phyloP scores from a whole-genome alignment of 2,888 invertebrate species.

The Xestia rhomboidea region DNA sequence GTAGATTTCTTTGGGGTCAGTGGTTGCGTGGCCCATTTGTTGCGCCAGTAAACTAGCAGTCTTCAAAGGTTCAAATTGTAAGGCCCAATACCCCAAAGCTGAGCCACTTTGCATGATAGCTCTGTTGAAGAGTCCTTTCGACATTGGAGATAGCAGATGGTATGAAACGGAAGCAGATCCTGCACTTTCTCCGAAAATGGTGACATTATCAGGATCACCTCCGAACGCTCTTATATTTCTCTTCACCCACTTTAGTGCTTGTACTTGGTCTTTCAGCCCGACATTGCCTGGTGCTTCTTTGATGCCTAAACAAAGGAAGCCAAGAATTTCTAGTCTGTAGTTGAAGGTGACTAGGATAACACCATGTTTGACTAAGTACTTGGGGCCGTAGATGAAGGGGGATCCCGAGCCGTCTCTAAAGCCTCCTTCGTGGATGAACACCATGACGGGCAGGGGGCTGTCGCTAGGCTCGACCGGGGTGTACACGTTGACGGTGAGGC shows the following conservation, averaged over 20 bases:
- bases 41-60: conserved; percentile 78
- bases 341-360: conserved; percentile 85
- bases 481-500: conserved; percentile 84
- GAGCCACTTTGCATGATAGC: conserved; percentile 87
- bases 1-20: conserved; percentile 78
- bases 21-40: conserved; percentile 76
- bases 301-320: conserved; percentile 84
- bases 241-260: conserved; percentile 83
- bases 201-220: conserved; percentile 84
- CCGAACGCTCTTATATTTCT: conserved; percentile 82
- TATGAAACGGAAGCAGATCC: conserved; percentile 84
- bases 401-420: conserved; percentile 85
- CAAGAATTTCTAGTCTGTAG: conserved; percentile 85
- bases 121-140: conserved; percentile 82
- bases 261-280: conserved; percentile 86
- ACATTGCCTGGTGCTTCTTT: conserved; percentile 85
- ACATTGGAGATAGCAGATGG: conserved; percentile 84
- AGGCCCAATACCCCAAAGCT: conserved; percentile 83
- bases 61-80: conserved; percentile 82
- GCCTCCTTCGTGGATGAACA: conserved; percentile 87
- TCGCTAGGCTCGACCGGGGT: conserved; percentile 71
- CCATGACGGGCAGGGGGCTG: conserved; percentile 81
- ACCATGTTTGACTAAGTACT: conserved; percentile 79
- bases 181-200: conserved; percentile 87
- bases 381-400: conserved; percentile 83